These are phyloP conservation scores for Nothocercus julius DNA, from an alignment of 2,113 vertebrate genomes.

Conservation along the genomic window DNA sequence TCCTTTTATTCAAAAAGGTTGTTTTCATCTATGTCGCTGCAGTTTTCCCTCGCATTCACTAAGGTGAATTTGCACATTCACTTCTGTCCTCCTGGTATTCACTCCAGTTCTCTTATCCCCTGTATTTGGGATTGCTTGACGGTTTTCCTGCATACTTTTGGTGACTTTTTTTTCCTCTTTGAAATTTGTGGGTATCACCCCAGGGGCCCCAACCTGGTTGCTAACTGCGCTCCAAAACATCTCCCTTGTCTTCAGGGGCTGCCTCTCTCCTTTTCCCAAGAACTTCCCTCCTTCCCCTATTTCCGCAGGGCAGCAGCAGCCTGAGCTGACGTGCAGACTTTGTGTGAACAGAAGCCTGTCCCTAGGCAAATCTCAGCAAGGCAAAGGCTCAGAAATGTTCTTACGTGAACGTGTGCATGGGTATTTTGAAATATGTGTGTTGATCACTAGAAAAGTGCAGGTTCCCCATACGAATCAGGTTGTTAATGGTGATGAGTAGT, in stretches of 20 bases:
- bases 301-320: background rate
- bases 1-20: background rate
- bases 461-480: background rate
- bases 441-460: background rate
- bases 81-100: background rate
- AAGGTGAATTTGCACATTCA: background rate
- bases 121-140: background rate
- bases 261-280: background rate
- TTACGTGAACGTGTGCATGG: fast-evolving
- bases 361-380: background rate
- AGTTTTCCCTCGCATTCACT: background rate
- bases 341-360: background rate
- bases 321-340: background rate
- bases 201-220: background rate
- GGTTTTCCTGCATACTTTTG: background rate
- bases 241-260: background rate
- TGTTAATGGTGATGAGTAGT: background rate
- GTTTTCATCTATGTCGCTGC: background rate
- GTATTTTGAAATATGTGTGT: background rate
- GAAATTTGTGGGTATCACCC: background rate
- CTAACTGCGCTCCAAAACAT: background rate
- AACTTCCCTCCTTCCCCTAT: background rate
- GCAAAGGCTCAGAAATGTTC: background rate
- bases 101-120: background rate
- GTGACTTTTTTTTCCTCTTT: background rate